Conservation (phyloP, 2,113 vertebrate species). For the Pampusana beccarii region DNA sequence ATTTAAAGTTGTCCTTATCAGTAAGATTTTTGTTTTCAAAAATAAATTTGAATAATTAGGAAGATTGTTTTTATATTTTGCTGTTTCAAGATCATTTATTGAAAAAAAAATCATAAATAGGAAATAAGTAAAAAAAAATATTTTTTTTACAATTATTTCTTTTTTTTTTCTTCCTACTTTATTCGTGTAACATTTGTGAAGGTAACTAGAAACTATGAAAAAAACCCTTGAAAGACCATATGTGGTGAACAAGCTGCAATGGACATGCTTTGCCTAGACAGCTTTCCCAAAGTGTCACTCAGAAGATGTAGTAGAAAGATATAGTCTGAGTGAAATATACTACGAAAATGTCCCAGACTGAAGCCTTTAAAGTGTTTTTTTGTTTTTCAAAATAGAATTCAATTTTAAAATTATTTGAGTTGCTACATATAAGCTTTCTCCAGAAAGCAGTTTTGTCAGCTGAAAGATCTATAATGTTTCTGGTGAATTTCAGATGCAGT, state of each 20-base stretch:
- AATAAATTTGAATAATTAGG: not conserved
- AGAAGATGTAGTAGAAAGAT: not conserved
- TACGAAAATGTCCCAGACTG: not conserved
- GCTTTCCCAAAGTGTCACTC: not conserved
- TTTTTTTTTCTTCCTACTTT: not conserved
- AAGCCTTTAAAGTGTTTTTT: not conserved
- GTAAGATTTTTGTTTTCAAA: not conserved
- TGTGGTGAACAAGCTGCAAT: not conserved
- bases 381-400: not conserved
- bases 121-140: no score
- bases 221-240: not conserved
- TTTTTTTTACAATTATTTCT: no score
- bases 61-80: not conserved
- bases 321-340: not conserved
- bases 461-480: not conserved
- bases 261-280: not conserved
- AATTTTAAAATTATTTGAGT: not conserved
- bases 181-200: not conserved
- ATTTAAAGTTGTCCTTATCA: not conserved
- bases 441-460: not conserved
- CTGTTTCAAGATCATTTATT: not conserved
- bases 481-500: not conserved
- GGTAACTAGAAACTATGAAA: not conserved
- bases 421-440: not conserved
- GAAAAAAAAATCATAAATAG: no score